Conservation (phyloP, 2,113 vertebrate genomes). For the mouse (Mus musculus) region GRCm39 chrX:48158001-48158500, state of each 20-base stretch:
- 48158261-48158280: constrained; percentile 41
- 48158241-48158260: constrained; percentile 54
- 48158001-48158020: constrained; percentile 23
- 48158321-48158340: background rate
- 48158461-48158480: too few species aligned
- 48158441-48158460: background rate
- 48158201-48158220: constrained; percentile 52
- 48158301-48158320: constrained; percentile 20
- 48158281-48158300: background rate
- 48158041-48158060: constrained; percentile 30
- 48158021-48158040: constrained; percentile 28
- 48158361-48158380: background rate
- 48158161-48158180: constrained; percentile 15
- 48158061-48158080: background rate
- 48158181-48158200: constrained; percentile 23
- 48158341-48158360: background rate
- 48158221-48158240: constrained; percentile 13
- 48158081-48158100: background rate
- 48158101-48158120: constrained; percentile 26
- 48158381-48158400: background rate
- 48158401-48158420: background rate
- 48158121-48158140: constrained; percentile 21
- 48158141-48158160: background rate
- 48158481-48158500: background rate
- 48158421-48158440: background rate